Evolutionary conservation across 2,113 vertebrate species (phyloP).

Genomic region (Lethenteron reissneri): DNA sequence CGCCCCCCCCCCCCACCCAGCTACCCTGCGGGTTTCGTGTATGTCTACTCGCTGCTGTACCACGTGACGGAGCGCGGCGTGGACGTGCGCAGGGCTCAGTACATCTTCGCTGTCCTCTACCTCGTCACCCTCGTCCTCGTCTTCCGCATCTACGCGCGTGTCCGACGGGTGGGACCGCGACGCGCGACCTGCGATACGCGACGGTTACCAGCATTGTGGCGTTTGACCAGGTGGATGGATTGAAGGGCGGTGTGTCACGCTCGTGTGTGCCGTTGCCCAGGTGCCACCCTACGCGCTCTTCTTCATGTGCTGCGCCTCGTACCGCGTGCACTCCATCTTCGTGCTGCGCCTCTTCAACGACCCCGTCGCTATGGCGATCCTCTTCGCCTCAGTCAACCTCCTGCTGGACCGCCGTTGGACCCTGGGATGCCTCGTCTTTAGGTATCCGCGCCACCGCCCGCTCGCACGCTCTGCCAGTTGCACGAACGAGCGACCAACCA

Average conservation of each 20-base stretch:
- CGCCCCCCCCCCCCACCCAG: background rate
- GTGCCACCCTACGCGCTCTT: background rate
- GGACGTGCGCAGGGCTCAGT: conserved; percentile 3
- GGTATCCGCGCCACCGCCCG: background rate
- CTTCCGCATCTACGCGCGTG: background rate
- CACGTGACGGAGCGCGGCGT: background rate
- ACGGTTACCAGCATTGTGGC: too few relatives aligned
- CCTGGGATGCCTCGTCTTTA: conserved; percentile 3
- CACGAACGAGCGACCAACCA: too few relatives aligned
- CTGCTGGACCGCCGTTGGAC: conserved; percentile 4
- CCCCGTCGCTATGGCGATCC: conserved; percentile 3
- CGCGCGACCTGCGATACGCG: too few relatives aligned
- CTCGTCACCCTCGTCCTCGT: conserved; percentile 5
- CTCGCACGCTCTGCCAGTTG: too few relatives aligned
- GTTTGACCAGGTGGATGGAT: too few relatives aligned
- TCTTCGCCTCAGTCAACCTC: conserved; percentile 1
- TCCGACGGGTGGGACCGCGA: background rate
- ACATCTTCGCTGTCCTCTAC: background rate
- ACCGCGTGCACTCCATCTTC: conserved; percentile 3
- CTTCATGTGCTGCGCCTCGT: conserved; percentile 3
- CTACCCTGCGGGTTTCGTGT: conserved; percentile 4
- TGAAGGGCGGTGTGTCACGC: too few relatives aligned
- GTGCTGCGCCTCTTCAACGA: conserved; percentile 3
- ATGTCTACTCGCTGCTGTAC: conserved; percentile 1
- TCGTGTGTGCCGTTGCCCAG: background rate